Evolutionary conservation across 2,797 vertebrate genomes (phyloP).

Genomic region (Falco cherrug): DNA sequence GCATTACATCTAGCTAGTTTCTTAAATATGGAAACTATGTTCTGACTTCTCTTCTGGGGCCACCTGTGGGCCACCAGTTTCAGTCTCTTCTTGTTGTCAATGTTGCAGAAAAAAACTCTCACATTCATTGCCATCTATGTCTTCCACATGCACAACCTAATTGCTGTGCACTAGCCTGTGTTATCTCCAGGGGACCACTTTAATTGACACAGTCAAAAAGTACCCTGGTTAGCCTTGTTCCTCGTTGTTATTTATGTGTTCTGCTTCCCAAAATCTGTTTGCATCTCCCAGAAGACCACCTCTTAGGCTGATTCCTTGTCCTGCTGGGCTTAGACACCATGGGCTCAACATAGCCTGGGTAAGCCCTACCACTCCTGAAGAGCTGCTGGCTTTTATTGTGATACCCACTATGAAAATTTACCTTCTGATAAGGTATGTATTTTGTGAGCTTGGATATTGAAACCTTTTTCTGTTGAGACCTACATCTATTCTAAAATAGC

Average conservation of each 20-base stretch:
- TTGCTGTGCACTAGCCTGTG: not conserved
- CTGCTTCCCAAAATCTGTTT: not conserved
- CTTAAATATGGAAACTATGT: not conserved
- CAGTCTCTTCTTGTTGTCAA: not conserved
- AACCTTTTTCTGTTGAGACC: not conserved
- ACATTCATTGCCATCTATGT: not conserved
- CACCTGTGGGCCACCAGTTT: not conserved
- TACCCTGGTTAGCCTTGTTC: not conserved
- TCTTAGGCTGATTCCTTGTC: not conserved
- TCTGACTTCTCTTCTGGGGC: not conserved
- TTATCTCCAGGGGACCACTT: not conserved
- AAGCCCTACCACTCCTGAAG: not conserved
- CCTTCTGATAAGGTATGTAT: not conserved
- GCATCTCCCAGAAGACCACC: not conserved
- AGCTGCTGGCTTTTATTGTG: not conserved
- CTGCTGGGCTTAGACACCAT: not conserved
- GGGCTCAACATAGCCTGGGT: not conserved
- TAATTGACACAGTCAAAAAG: not conserved
- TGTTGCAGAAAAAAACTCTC: not conserved
- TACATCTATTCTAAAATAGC: not conserved
- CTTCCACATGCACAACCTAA: not conserved
- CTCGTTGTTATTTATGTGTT: not conserved
- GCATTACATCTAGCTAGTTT: not conserved
- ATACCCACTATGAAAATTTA: not conserved
- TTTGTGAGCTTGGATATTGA: not conserved